phyloP scores from a whole-genome alignment of 1,140 invertebrate species.

The Coptotermes formosanus region DNA sequence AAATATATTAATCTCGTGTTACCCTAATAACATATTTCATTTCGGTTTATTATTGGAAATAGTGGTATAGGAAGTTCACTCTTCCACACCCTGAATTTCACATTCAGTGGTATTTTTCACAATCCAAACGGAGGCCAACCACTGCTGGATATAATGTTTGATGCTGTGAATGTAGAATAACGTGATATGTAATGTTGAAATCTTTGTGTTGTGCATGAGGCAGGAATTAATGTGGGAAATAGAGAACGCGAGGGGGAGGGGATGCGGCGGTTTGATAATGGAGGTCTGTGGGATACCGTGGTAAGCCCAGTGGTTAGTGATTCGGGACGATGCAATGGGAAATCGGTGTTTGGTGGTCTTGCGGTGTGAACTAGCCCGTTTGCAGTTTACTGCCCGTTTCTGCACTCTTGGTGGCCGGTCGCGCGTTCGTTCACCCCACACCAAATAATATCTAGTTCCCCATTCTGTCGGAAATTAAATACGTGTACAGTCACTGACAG shows the following conservation, averaged over 20 bases:
- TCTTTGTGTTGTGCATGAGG: not conserved
- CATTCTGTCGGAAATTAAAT: not conserved
- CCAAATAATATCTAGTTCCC: not conserved
- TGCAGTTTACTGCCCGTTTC: not conserved
- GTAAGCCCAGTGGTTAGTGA: constrained; percentile 2
- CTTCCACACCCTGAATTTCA: no score
- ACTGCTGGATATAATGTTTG: no score
- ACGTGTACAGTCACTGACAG: not conserved
- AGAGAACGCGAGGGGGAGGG: not conserved
- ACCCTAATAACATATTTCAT: no score
- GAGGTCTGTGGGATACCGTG: not conserved
- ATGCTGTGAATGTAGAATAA: not conserved
- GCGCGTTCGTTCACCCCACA: not conserved
- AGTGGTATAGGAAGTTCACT: no score
- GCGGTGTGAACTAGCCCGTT: constrained; percentile 8
- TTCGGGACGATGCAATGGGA: not conserved
- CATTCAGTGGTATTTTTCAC: no score
- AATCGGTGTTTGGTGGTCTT: constrained; percentile 10
- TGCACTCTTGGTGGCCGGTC: not conserved
- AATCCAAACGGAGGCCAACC: no score
- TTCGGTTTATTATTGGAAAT: no score
- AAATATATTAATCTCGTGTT: no score
- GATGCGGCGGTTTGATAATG: not conserved
- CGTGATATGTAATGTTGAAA: not conserved
- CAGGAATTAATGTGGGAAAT: not conserved